Conservation (phyloP, 2,888 invertebrate genomes). For the Petrolisthes cinctipes region DNA sequence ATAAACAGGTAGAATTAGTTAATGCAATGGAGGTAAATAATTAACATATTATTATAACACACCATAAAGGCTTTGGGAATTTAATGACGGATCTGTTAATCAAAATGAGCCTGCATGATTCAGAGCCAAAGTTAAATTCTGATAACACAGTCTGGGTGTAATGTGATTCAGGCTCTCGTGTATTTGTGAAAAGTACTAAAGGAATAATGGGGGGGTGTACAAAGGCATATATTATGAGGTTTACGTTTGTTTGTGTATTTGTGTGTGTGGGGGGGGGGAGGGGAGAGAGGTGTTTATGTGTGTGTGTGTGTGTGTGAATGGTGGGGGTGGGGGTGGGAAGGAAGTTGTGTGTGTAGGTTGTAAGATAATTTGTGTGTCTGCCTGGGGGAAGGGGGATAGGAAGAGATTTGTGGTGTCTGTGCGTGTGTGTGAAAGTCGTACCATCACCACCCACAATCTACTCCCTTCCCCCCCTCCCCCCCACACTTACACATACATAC, state of each 20-base stretch:
- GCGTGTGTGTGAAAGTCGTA: too few relatives aligned
- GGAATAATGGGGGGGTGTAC: not conserved
- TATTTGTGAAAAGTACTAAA: not conserved
- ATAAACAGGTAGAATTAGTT: too few relatives aligned
- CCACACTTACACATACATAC: too few relatives aligned
- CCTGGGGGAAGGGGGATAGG: too few relatives aligned
- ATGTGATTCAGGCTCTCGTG: too few relatives aligned
- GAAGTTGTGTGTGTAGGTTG: not conserved
- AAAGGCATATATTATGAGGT: not conserved
- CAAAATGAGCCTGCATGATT: not conserved
- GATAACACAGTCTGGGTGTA: too few relatives aligned
- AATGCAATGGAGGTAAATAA: too few relatives aligned
- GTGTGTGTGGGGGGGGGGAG: not conserved
- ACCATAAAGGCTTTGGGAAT: not conserved
- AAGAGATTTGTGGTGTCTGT: too few relatives aligned
- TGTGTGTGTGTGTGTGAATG: not conserved
- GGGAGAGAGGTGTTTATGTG: not conserved
- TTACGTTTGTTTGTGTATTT: not conserved
- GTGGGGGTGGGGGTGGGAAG: not conserved
- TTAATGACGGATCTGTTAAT: not conserved
- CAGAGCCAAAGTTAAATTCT: not conserved
- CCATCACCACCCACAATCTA: too few relatives aligned
- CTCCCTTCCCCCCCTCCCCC: too few relatives aligned
- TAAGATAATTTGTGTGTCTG: too few relatives aligned
- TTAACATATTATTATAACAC: not conserved